A percentile compares a stretch with the other conserved stretches of the same genome.
phyloP scores from a whole-genome alignment of 2,113 vertebrate genomes.

The Gracilinanus agilis region DNA sequence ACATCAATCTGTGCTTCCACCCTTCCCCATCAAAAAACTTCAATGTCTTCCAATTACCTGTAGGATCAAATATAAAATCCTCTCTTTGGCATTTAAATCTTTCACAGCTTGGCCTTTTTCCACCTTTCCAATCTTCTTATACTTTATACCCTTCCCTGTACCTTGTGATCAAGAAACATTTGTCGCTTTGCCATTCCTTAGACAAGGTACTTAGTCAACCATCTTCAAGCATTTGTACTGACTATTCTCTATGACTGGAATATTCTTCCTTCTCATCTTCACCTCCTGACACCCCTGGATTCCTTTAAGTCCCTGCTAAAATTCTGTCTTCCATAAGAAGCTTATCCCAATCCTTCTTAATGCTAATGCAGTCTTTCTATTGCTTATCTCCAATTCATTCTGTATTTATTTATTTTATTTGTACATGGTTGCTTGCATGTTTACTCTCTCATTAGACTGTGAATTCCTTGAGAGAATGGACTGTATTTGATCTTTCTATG shows the following conservation, averaged over 20 bases:
- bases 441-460: background rate
- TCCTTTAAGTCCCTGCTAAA: background rate
- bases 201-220: background rate
- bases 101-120: background rate
- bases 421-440: background rate
- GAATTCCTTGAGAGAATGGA: background rate
- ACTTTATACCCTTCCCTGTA: background rate
- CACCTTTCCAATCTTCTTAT: background rate
- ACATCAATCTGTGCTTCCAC: background rate
- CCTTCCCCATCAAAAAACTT: background rate
- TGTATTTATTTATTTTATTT: background rate
- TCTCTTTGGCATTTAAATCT: background rate
- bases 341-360: background rate
- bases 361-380: background rate
- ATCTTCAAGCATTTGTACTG: background rate
- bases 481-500: background rate
- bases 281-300: background rate
- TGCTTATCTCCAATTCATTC: background rate
- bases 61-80: background rate
- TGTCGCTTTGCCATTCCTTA: background rate
- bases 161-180: background rate
- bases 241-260: background rate
- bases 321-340: background rate
- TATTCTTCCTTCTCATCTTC: too few species aligned
- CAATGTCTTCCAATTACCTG: background rate